phyloP scores from a whole-genome alignment of 1,140 invertebrate genomes.

The Arion vulgaris region DNA sequence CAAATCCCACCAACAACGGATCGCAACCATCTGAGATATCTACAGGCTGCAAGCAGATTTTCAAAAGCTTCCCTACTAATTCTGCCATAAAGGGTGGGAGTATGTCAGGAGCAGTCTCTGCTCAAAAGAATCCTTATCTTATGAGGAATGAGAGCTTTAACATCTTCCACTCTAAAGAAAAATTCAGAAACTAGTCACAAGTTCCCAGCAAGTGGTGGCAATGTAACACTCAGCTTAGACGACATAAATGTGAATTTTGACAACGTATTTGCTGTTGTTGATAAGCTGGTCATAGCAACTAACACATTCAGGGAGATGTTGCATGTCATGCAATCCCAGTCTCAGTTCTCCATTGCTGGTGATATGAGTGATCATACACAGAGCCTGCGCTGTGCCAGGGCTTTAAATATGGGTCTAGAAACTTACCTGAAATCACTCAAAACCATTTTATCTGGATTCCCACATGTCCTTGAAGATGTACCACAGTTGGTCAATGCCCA shows the following conservation, averaged over 20 bases:
- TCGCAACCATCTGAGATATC: slow-evolving; percentile 5
- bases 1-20: slow-evolving; percentile 18
- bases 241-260: slow-evolving; percentile 29
- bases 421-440: slow-evolving; percentile 38
- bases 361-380: slow-evolving; percentile 10
- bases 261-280: slow-evolving; percentile 42
- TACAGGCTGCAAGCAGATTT: slow-evolving; percentile 1
- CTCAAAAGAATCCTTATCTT: slow-evolving; percentile 8
- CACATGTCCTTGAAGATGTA: not conserved
- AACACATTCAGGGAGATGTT: slow-evolving; percentile 36
- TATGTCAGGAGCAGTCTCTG: not conserved
- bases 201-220: not conserved
- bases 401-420: slow-evolving; percentile 33
- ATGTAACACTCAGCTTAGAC: not conserved
- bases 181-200: not conserved
- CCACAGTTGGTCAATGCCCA: not conserved
- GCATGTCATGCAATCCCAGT: slow-evolving; percentile 21
- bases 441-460: slow-evolving; percentile 22
- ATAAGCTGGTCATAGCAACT: slow-evolving; percentile 23
- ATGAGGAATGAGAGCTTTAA: not conserved
- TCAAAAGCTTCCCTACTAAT: not conserved
- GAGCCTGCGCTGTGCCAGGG: slow-evolving; percentile 39
- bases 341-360: slow-evolving; percentile 17
- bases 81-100: slow-evolving; percentile 5
- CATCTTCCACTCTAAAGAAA: not conserved